phyloP scores from a whole-genome alignment of 2,113 vertebrate genomes.

The Urocitellus parryii region DNA sequence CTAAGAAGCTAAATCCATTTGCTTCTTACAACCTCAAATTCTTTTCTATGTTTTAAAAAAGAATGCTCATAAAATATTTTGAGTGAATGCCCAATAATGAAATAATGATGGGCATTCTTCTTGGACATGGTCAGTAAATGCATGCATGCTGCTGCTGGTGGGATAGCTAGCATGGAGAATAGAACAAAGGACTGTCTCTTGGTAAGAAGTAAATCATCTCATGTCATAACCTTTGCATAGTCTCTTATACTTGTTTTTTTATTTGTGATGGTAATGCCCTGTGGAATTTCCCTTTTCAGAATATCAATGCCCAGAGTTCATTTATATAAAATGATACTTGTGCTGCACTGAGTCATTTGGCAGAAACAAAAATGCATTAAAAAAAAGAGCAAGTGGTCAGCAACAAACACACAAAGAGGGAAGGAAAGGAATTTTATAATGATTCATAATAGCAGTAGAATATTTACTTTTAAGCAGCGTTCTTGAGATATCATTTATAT shows the following conservation, averaged over 20 bases:
- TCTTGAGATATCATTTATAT: background rate
- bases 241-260: background rate
- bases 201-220: background rate
- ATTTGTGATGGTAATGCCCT: background rate
- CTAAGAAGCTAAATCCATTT: background rate
- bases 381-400: background rate
- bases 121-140: background rate
- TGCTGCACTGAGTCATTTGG: background rate
- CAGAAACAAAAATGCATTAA: background rate
- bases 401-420: background rate
- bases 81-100: background rate
- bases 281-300: background rate
- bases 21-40: background rate
- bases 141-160: background rate
- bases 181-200: background rate
- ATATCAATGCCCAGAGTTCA: background rate
- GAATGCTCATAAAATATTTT: background rate
- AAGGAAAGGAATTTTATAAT: background rate
- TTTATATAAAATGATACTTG: constrained; percentile 4
- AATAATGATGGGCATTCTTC: background rate
- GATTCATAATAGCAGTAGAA: background rate
- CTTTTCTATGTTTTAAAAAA: constrained; percentile 18
- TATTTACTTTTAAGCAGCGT: background rate
- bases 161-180: background rate
- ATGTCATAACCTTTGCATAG: background rate